Evolutionary conservation across 2,888 invertebrate species (phyloP).

Genomic region (Drosophila anceps): DNA sequence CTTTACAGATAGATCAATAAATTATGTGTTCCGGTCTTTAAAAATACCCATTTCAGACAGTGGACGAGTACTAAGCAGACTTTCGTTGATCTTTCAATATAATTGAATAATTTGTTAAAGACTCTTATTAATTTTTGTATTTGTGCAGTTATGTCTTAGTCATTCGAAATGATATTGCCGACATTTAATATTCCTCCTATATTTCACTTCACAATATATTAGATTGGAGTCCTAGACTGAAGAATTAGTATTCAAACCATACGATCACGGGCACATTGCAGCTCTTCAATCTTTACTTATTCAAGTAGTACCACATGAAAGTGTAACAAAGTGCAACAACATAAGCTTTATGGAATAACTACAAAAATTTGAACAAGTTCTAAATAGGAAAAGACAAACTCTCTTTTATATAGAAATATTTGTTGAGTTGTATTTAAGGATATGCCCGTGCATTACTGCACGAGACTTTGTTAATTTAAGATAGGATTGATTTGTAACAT

Average conservation of each 20-base stretch:
- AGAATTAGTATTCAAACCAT: too few relatives aligned
- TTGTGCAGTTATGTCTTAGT: neutral
- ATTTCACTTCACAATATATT: too few relatives aligned
- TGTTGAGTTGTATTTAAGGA: conserved; percentile 60
- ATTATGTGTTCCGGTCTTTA: too few relatives aligned
- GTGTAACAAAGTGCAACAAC: neutral
- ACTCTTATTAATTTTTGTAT: neutral
- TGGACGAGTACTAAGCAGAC: too few relatives aligned
- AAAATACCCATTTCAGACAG: too few relatives aligned
- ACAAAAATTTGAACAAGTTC: neutral
- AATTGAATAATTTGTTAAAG: neutral
- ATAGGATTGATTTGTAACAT: conserved; percentile 34
- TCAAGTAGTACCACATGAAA: too few relatives aligned
- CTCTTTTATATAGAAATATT: conserved; percentile 46
- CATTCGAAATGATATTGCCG: neutral
- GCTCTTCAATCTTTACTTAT: neutral
- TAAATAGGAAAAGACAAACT: neutral
- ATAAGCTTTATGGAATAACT: neutral
- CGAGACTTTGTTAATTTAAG: conserved; percentile 34
- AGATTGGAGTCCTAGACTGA: too few relatives aligned
- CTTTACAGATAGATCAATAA: too few relatives aligned
- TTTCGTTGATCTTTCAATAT: too few relatives aligned
- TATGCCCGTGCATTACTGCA: conserved; percentile 24
- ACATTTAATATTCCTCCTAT: neutral
- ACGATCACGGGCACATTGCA: too few relatives aligned